These are phyloP conservation scores for Xylocampa areola DNA, from an alignment of 2,888 invertebrate genomes.

Conservation along the genomic window DNA sequence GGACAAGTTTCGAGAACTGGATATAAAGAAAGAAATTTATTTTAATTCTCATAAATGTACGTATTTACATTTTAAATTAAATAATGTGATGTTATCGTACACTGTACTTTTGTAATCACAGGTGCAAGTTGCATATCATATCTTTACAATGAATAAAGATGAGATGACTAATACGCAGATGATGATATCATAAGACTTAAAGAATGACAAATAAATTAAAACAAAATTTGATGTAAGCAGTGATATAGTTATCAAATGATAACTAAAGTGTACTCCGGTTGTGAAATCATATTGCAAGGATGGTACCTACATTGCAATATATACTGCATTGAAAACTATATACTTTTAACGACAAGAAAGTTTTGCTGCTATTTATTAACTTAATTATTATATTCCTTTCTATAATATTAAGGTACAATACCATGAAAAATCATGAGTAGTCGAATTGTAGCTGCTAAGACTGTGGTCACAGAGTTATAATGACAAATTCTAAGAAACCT, in stretches of 20 bases:
- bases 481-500: constrained; percentile 13
- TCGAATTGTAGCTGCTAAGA: too few relatives aligned
- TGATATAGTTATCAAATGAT: too few relatives aligned
- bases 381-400: too few relatives aligned
- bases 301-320: too few relatives aligned
- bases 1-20: constrained; percentile 50
- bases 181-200: constrained; percentile 24
- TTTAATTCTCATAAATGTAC: constrained; percentile 32
- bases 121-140: constrained; percentile 36
- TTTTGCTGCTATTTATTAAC: too few relatives aligned
- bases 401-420: too few relatives aligned
- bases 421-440: too few relatives aligned
- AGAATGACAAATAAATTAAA: background rate
- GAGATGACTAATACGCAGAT: constrained; percentile 20
- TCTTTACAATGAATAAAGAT: constrained; percentile 15
- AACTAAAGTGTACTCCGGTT: too few relatives aligned
- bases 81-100: constrained; percentile 27
- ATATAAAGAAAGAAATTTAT: constrained; percentile 52
- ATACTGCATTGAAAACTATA: too few relatives aligned
- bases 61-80: constrained; percentile 37
- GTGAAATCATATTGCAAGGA: too few relatives aligned
- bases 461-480: background rate
- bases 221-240: background rate
- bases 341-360: too few relatives aligned
- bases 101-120: constrained; percentile 35